These are phyloP conservation scores for Bombus confusus DNA, from an alignment of 1,140 invertebrate species.

Conservation along the genomic window DNA sequence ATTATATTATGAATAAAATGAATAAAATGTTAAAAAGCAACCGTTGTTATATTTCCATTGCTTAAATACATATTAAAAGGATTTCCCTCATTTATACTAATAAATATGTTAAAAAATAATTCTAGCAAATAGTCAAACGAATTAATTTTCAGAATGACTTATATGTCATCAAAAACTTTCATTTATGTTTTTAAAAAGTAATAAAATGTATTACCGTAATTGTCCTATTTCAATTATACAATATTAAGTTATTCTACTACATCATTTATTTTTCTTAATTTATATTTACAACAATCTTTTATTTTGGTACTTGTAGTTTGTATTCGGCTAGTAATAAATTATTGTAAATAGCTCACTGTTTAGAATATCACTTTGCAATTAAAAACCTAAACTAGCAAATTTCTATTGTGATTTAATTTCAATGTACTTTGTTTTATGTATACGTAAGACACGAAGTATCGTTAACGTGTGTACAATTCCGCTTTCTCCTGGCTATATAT, in stretches of 20 bases:
- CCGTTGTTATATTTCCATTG: neutral
- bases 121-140: neutral
- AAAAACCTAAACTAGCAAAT: slow-evolving; percentile 62
- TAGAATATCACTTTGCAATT: slow-evolving; percentile 66
- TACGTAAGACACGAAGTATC: slow-evolving; percentile 46
- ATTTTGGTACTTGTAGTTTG: slow-evolving; percentile 61
- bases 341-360: slow-evolving; percentile 72
- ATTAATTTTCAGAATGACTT: neutral
- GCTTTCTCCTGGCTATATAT: slow-evolving; percentile 42
- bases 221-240: slow-evolving; percentile 44
- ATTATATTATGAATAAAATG: neutral
- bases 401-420: slow-evolving; percentile 45
- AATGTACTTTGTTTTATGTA: slow-evolving; percentile 20
- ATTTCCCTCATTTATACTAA: neutral
- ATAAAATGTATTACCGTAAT: slow-evolving; percentile 72
- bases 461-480: slow-evolving; percentile 29
- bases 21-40: slow-evolving; percentile 4
- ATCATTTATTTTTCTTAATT: slow-evolving; percentile 70
- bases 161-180: slow-evolving; percentile 58
- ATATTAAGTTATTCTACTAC: slow-evolving; percentile 64
- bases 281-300: slow-evolving; percentile 72
- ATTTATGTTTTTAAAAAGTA: slow-evolving; percentile 70
- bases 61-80: slow-evolving; percentile 11
- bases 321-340: slow-evolving; percentile 74
- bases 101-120: slow-evolving; percentile 3